Conservation (phyloP, 2,113 vertebrate genomes). For the Chionomys nivalis region DNA sequence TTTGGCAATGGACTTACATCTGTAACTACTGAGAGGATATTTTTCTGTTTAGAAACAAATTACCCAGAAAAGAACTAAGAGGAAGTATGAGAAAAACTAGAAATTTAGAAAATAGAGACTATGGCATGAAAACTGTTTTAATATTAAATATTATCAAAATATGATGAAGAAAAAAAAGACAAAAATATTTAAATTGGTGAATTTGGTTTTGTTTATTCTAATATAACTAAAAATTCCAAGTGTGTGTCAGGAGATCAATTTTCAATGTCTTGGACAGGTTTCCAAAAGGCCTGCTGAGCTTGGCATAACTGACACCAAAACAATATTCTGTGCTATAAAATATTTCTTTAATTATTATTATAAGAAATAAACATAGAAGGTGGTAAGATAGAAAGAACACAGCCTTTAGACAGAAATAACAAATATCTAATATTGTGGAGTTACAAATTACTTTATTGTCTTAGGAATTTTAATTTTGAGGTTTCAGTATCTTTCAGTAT, state of each 20-base stretch:
- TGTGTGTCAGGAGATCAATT: background rate
- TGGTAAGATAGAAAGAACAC: background rate
- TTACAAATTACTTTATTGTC: background rate
- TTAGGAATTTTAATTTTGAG: slow-evolving; percentile 16
- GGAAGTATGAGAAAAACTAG: background rate
- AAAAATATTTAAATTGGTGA: background rate
- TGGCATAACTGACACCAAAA: background rate
- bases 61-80: background rate
- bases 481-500: background rate
- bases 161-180: background rate
- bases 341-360: background rate
- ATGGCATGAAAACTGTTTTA: background rate
- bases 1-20: background rate
- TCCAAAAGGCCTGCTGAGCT: background rate
- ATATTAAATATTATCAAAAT: background rate
- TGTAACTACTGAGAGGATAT: background rate
- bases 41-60: background rate
- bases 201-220: slow-evolving; percentile 20
- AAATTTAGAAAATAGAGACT: slow-evolving; percentile 35
- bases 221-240: background rate
- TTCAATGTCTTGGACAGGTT: background rate
- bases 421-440: background rate
- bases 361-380: background rate
- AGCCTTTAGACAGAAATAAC: background rate
- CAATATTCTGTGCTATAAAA: background rate